Conservation (phyloP, 2,113 vertebrate genomes). For the Indicator maculatus region DNA sequence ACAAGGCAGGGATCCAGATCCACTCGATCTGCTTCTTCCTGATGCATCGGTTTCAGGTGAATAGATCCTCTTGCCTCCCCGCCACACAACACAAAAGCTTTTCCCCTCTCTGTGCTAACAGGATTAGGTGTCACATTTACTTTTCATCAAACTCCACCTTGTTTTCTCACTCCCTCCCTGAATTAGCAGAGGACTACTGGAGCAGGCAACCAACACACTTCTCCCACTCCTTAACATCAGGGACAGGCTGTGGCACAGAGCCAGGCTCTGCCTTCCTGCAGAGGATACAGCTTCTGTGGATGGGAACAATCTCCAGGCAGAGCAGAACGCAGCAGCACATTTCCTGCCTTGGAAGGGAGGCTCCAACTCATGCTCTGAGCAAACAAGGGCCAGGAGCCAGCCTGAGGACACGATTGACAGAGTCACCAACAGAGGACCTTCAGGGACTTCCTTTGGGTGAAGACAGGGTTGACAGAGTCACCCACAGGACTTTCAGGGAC, state of each 20-base stretch:
- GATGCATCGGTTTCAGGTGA: conserved; percentile 27
- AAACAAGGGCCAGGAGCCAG: conserved; percentile 68
- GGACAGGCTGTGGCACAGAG: conserved; percentile 63
- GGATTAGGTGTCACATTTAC: conserved; percentile 52
- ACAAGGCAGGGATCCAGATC: not conserved
- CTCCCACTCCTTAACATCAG: conserved; percentile 64
- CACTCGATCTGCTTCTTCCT: conserved; percentile 18
- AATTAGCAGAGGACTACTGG: conserved; percentile 53
- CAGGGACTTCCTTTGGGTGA: not conserved
- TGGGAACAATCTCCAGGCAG: conserved; percentile 70
- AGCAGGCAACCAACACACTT: conserved; percentile 47
- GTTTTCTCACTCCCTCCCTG: conserved; percentile 53
- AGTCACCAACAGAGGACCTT: conserved; percentile 29
- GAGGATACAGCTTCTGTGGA: conserved; percentile 79
- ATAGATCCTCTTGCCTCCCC: not conserved
- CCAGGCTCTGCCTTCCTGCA: conserved; percentile 68
- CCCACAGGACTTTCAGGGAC: not conserved
- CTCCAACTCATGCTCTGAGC: conserved; percentile 55
- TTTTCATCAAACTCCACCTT: conserved; percentile 65
- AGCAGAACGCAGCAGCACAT: conserved; percentile 71
- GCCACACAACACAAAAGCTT: not conserved
- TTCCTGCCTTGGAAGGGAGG: conserved; percentile 82
- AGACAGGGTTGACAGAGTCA: too few relatives aligned
- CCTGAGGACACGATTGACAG: conserved; percentile 46
- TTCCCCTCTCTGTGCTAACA: conserved; percentile 36